A percentile compares a stretch with the other conserved stretches of the same genome.
These are phyloP conservation scores for Zootermopsis nevadensis DNA, from an alignment of 2,888 invertebrate species.

Conservation along the genomic window DNA sequence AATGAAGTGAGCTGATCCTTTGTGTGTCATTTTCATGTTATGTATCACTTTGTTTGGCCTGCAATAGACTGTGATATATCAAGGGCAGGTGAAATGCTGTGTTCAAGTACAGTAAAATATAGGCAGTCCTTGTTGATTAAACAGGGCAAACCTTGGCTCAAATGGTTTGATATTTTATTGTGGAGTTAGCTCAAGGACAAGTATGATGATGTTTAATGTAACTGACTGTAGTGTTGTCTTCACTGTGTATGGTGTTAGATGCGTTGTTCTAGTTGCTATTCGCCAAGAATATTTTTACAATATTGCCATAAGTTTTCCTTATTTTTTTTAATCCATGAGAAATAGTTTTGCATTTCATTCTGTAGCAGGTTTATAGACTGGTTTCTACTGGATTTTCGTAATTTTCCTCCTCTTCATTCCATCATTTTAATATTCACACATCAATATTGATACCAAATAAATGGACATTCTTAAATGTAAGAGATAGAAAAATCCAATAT, in stretches of 20 bases:
- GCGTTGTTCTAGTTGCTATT: background rate
- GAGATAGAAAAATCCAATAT: background rate
- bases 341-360: no score
- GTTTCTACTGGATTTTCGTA: no score
- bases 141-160: constrained; percentile 8
- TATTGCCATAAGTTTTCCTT: background rate
- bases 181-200: no score
- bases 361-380: no score
- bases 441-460: no score
- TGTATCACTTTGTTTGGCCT: background rate
- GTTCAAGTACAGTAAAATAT: constrained; percentile 22
- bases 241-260: background rate
- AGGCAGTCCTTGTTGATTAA: background rate
- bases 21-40: background rate
- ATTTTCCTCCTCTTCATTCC: no score
- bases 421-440: no score
- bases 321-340: no score
- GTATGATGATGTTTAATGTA: background rate
- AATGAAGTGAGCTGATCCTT: background rate
- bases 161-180: constrained; percentile 2
- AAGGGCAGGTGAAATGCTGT: background rate
- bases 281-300: background rate
- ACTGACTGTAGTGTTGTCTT: background rate
- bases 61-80: constrained; percentile 5
- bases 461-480: no score